A percentile compares a stretch with the other conserved stretches of the same genome.
Evolutionary conservation across 2,113 vertebrate species (phyloP).

Genomic region (Eptesicus fuscus): DNA sequence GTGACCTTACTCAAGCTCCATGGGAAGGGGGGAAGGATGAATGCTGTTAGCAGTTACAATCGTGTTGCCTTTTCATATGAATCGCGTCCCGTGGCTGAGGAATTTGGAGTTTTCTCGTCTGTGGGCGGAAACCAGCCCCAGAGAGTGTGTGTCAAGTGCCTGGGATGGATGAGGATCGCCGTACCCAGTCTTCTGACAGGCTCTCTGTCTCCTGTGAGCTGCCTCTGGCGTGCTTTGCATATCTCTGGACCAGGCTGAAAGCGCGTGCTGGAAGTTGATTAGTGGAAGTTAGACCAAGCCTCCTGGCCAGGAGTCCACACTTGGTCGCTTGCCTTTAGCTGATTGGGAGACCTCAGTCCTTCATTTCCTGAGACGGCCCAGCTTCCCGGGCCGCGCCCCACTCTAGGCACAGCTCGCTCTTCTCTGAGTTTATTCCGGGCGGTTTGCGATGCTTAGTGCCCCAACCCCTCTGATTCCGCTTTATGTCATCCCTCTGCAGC

Average conservation of each 20-base stretch:
- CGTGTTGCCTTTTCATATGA: slow-evolving; percentile 27
- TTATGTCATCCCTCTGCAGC: background rate
- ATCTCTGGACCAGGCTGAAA: background rate
- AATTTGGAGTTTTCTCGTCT: slow-evolving; percentile 30
- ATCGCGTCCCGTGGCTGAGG: background rate
- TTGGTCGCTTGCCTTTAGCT: background rate
- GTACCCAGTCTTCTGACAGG: background rate
- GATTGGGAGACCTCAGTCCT: background rate
- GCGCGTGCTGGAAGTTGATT: slow-evolving; percentile 2
- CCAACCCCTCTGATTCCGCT: background rate
- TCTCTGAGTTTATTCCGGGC: background rate
- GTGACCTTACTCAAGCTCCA: background rate
- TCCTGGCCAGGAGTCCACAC: background rate
- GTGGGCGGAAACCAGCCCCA: background rate
- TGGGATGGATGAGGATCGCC: background rate
- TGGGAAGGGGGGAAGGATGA: background rate
- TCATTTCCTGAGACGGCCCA: slow-evolving; percentile 33
- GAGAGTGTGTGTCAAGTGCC: background rate
- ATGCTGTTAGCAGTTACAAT: slow-evolving; percentile 48
- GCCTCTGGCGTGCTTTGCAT: slow-evolving; percentile 18
- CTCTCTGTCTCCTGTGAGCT: background rate
- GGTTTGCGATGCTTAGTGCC: background rate
- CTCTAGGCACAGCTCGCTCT: background rate
- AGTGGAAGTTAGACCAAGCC: slow-evolving; percentile 23
- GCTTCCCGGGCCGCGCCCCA: background rate